Base-by-base conservation (phyloP, 64 coral and sea anemone genomes). In the Acropora yongei region DNA sequence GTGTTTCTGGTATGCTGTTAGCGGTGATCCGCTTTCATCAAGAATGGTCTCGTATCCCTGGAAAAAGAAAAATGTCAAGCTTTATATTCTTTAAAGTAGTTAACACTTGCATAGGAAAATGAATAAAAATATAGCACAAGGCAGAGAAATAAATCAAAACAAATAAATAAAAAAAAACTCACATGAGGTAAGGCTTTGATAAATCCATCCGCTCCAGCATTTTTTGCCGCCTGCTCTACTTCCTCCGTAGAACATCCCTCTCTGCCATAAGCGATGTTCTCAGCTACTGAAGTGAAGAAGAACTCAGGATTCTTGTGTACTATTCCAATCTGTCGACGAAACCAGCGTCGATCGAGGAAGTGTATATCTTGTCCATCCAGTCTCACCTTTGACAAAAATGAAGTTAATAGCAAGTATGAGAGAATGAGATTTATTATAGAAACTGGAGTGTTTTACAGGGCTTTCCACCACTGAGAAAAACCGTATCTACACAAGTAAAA, bases 191-290 rank as follows among this genome's bases (percentile, higher is more conserved):
- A 80, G 44, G 46, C 57, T 12, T 46, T 86, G 42, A 96, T 96
- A 41, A 96, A 96, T n/a, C 93, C 95, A 20, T 96, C 90, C 74
- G 90, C 95, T 73, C 95, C 95, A 47, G 87, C 90, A 74, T 67
- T 82, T 83, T 88, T 96, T 86, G 95, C 75, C 0, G 95, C 95
- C 6, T 53, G 75, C 67, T 78, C 81, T 18, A 96, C 83, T 58
- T 96, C 95, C 20, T 80, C 86, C 30, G 89, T 17, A 6, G 90
- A 90, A 13, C 86, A 85, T 11, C 79, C 90, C 39, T 48, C 53
- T 20, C 89, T 96, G 57, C 95, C 95, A 49, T 74, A 93, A 6
- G 86, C 90, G 60, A 96, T 96, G 67, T 93, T 96, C 41, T 93
- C 90, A 49, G 90, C 95, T 46, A 96, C 86, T 9, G 86, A 93